A percentile compares a stretch with the other conserved stretches of the same genome.
Evolutionary conservation across 2,888 invertebrate genomes (phyloP).

Genomic region (Deladenus siricidicola): DNA sequence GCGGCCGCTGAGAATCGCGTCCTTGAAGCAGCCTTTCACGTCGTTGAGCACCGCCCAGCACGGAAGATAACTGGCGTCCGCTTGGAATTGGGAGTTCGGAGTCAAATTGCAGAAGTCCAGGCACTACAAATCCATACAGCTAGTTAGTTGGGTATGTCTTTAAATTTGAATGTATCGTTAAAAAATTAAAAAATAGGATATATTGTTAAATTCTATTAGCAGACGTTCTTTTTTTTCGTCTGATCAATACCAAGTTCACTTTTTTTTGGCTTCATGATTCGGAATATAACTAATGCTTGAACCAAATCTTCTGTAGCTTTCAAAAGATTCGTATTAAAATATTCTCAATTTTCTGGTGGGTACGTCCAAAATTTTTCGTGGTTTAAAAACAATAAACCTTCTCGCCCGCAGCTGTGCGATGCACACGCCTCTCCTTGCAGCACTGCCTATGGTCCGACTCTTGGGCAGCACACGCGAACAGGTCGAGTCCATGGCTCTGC

Average conservation of each 20-base stretch:
- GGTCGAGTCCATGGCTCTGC: constrained; percentile 39
- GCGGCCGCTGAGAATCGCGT: constrained; percentile 1
- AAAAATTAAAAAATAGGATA: no score
- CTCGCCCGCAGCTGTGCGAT: constrained; percentile 6
- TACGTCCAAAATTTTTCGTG: no score
- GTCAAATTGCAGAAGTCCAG: constrained; percentile 50
- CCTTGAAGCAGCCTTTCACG: constrained; percentile 8
- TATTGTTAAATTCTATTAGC: no score
- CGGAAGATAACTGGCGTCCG: constrained; percentile 38
- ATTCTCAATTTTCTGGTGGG: no score
- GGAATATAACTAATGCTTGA: no score
- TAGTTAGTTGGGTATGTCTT: not conserved
- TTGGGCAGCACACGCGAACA: constrained; percentile 48
- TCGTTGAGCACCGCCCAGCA: constrained; percentile 37
- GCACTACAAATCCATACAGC: constrained; percentile 28
- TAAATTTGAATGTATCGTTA: no score
- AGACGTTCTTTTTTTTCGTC: no score
- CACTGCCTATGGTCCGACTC: constrained; percentile 11
- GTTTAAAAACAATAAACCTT: not conserved
- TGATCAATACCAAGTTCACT: no score
- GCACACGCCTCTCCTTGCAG: not conserved
- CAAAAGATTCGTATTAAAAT: no score
- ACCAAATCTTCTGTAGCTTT: no score
- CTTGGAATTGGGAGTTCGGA: constrained; percentile 48
- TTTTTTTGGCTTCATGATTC: no score